phyloP scores from a whole-genome alignment of 2,888 invertebrate species.

The Calephelis perditalis region DNA sequence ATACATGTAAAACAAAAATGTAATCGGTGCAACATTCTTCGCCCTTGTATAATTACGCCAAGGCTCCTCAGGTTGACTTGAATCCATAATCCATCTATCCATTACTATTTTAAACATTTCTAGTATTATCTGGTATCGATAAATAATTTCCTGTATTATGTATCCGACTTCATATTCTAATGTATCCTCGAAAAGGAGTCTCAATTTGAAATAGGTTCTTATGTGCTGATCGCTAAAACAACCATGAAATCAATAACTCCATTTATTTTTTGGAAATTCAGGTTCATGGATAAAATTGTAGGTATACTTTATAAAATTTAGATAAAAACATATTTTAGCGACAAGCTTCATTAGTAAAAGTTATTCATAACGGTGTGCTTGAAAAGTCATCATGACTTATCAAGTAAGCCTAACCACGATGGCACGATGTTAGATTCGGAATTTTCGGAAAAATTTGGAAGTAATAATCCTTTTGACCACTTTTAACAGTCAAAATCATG shows the following conservation, averaged over 20 bases:
- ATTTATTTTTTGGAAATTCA: too few relatives aligned
- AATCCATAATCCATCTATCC: conserved; percentile 14
- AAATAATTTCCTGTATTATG: conserved; percentile 38
- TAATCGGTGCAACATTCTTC: conserved; percentile 17
- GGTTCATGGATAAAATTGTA: too few relatives aligned
- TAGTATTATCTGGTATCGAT: conserved; percentile 39
- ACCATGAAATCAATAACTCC: background rate
- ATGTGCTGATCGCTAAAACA: conserved; percentile 33
- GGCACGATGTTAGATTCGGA: too few relatives aligned
- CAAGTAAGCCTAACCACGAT: too few relatives aligned
- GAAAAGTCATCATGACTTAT: too few relatives aligned
- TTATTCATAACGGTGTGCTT: too few relatives aligned
- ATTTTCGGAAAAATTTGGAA: too few relatives aligned
- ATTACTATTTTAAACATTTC: conserved; percentile 38
- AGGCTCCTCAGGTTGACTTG: background rate
- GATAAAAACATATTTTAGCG: too few relatives aligned
- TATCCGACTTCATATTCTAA: conserved; percentile 44
- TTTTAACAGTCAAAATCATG: too few relatives aligned
- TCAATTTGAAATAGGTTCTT: conserved; percentile 26
- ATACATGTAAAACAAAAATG: conserved; percentile 40
- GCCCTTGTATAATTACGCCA: background rate
- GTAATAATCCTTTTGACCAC: too few relatives aligned
- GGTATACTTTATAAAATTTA: too few relatives aligned
- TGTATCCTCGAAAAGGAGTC: conserved; percentile 34
- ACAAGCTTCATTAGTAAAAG: too few relatives aligned